These are phyloP conservation scores for Pantherophis alleghaniensis DNA, from an alignment of 2,797 vertebrate genomes.

Conservation along the genomic window DNA sequence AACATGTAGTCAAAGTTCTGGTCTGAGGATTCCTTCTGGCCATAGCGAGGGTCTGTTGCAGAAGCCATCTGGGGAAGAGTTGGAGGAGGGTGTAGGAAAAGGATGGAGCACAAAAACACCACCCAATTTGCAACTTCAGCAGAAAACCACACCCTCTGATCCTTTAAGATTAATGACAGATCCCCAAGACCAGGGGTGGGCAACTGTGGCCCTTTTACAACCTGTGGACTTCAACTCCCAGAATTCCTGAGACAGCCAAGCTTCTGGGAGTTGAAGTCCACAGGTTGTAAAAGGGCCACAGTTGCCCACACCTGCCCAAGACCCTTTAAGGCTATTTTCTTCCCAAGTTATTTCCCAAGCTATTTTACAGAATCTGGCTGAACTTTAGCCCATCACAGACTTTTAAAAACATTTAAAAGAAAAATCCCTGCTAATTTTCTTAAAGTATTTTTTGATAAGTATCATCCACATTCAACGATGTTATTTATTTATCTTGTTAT, in stretches of 20 bases:
- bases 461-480: background rate
- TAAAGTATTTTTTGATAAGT: background rate
- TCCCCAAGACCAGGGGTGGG: background rate
- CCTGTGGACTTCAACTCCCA: background rate
- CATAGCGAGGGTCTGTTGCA: conserved; percentile 87
- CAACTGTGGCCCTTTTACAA: no score
- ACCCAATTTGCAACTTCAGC: background rate
- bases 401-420: background rate
- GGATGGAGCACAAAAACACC: no score
- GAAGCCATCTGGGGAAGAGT: conserved; percentile 85
- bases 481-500: background rate
- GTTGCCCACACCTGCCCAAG: background rate
- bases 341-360: background rate
- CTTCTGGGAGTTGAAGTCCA: no score
- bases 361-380: background rate
- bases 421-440: background rate
- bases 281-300: no score
- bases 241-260: no score
- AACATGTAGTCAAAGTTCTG: conserved; percentile 99
- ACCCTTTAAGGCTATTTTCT: background rate
- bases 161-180: background rate
- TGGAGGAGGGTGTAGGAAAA: background rate
- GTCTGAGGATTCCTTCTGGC: conserved; percentile 92
- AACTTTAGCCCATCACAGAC: background rate
- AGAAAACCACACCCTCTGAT: background rate